phyloP scores from a whole-genome alignment of 2,113 vertebrate species.

The Cisticola juncidis region DNA sequence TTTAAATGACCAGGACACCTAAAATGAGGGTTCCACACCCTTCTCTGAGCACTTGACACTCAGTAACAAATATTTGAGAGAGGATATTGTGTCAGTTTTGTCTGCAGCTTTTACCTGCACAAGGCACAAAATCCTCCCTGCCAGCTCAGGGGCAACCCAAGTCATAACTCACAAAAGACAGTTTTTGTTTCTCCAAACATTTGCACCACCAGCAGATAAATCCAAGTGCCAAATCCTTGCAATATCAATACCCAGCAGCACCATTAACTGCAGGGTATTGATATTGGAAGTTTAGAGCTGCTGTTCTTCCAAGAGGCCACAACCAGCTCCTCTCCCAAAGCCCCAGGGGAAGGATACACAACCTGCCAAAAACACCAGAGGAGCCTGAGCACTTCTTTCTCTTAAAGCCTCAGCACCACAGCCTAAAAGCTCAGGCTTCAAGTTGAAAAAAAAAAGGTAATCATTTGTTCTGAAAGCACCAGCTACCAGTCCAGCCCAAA shows the following conservation, averaged over 20 bases:
- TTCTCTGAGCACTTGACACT: background rate
- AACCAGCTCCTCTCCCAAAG: background rate
- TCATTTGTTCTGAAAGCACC: background rate
- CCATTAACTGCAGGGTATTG: background rate
- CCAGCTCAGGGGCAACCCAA: background rate
- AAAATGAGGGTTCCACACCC: background rate
- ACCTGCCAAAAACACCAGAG: background rate
- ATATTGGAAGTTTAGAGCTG: background rate
- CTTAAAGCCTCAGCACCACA: background rate
- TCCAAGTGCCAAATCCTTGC: background rate
- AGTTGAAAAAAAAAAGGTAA: background rate
- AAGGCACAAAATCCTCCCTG: background rate
- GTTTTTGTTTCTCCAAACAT: background rate
- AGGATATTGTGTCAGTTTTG: fast-evolving
- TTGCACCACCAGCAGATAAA: background rate
- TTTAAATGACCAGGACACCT: background rate
- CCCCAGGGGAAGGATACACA: background rate
- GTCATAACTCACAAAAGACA: background rate
- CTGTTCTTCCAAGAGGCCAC: background rate
- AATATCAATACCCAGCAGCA: too few species aligned
- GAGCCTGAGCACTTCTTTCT: background rate
- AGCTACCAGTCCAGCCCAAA: background rate
- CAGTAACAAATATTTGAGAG: background rate
- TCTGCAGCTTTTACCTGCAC: background rate
- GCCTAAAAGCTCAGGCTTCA: background rate